These are phyloP conservation scores for Myotis findleyi DNA, from an alignment of 2,797 vertebrate genomes.

Conservation along the genomic window DNA sequence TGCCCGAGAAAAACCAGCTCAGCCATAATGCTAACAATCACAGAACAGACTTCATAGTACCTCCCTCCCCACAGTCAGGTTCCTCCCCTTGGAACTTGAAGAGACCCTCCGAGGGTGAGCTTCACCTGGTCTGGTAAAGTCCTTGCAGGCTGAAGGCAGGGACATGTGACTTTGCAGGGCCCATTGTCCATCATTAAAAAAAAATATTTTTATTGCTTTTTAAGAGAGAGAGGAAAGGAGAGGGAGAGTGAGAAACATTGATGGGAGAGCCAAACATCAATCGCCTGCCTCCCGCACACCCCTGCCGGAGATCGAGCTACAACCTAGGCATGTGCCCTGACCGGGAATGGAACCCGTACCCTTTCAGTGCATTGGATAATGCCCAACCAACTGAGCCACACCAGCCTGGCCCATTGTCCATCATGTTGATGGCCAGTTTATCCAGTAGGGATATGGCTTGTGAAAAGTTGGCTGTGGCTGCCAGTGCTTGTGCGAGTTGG, in stretches of 20 bases:
- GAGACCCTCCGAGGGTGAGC: neutral
- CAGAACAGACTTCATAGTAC: neutral
- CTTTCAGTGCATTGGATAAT: no score
- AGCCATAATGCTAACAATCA: neutral
- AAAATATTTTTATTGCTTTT: no score
- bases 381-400: no score
- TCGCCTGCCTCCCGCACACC: no score
- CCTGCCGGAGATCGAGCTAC: no score
- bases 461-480: neutral
- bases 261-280: no score
- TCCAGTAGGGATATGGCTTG: neutral
- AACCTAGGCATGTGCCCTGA: no score
- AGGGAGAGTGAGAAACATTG: no score
- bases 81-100: neutral
- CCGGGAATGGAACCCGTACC: no score
- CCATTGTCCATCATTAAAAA: neutral
- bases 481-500: neutral
- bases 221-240: no score
- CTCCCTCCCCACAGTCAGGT: neutral
- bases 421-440: neutral
- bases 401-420: neutral
- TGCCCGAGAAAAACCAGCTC: slow-evolving; percentile 40
- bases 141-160: neutral
- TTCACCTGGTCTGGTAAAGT: neutral
- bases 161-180: neutral